A percentile compares a stretch with the other conserved stretches of the same genome.
Conservation (phyloP, 2,888 invertebrate genomes). For the Merodon equestris region DNA sequence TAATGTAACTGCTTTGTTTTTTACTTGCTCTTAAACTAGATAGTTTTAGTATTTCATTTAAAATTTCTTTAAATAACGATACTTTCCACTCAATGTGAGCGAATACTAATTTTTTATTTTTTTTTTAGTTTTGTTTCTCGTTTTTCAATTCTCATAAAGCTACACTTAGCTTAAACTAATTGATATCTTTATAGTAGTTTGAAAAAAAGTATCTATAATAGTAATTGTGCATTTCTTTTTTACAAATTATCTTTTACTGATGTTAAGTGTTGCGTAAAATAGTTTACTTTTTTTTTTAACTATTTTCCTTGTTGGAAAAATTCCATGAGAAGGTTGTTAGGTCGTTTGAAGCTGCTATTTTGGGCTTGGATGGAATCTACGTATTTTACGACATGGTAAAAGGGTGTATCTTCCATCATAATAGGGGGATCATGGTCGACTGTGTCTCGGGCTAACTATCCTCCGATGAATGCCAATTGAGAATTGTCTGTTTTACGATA, state of each 20-base stretch:
- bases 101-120: conserved; percentile 64
- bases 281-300: conserved; percentile 5
- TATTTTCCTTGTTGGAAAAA: background rate
- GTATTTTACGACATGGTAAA: background rate
- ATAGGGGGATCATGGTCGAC: too few relatives aligned
- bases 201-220: conserved; percentile 50
- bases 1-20: conserved; percentile 28
- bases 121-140: conserved; percentile 18
- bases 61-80: conserved; percentile 52
- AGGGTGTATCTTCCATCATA: too few relatives aligned
- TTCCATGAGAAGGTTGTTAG: background rate
- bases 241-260: conserved; percentile 35
- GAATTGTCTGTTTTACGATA: conserved; percentile 33
- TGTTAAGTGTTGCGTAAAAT: conserved; percentile 31
- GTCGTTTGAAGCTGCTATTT: background rate
- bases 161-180: conserved; percentile 64
- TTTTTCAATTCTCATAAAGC: conserved; percentile 57
- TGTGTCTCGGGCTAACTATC: conserved; percentile 11
- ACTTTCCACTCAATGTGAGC: conserved; percentile 72
- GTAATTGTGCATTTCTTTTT: conserved; percentile 57
- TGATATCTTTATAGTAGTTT: conserved; percentile 62
- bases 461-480: conserved; percentile 39
- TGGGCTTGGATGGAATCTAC: background rate
- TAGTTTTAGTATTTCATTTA: conserved; percentile 39
- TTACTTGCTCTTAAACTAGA: conserved; percentile 44